These are phyloP conservation scores for Alexandromys fortis DNA, from an alignment of 2,113 vertebrate genomes.

Conservation along the genomic window DNA sequence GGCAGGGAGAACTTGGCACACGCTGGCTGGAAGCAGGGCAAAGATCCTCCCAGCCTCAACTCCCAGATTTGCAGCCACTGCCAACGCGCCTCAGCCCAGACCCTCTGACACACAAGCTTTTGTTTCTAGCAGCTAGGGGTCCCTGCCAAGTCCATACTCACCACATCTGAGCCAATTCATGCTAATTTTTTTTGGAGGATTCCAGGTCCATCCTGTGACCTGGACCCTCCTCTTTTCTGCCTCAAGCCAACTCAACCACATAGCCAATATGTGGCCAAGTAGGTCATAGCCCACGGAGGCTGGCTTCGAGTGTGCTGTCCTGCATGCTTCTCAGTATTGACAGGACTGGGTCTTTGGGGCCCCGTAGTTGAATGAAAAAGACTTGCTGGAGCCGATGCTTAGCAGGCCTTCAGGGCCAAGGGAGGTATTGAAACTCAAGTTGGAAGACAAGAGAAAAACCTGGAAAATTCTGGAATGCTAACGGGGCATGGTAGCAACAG, in stretches of 20 bases:
- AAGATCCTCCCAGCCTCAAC: fast-evolving
- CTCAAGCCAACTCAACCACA: neutral
- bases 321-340: neutral
- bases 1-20: neutral
- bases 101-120: neutral
- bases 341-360: fast-evolving
- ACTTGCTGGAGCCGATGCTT: fast-evolving
- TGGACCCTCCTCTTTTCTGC: neutral
- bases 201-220: neutral
- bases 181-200: neutral
- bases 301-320: neutral
- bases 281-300: fast-evolving
- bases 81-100: fast-evolving
- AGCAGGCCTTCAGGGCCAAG: neutral
- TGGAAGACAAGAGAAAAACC: neutral
- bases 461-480: neutral
- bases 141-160: neutral
- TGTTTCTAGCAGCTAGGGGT: fast-evolving
- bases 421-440: no score
- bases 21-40: neutral
- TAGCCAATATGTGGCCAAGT: neutral
- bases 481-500: neutral
- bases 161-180: fast-evolving
- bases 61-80: neutral
- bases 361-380: neutral